These are phyloP conservation scores for Eupithecia subfuscata DNA, from an alignment of 2,888 invertebrate genomes.

Conservation along the genomic window DNA sequence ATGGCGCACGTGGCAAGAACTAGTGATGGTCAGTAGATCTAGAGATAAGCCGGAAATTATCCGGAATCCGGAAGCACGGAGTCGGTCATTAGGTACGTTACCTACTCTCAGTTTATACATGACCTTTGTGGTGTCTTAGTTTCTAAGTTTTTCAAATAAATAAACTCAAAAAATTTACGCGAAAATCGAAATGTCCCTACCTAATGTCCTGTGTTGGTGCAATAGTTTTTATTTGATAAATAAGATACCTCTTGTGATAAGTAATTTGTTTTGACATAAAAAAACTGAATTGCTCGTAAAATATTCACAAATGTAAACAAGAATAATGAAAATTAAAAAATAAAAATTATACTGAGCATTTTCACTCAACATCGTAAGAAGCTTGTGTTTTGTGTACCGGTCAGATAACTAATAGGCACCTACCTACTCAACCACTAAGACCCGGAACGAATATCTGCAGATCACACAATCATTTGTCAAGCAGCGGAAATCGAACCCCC, in stretches of 20 bases:
- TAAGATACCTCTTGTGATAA: too few relatives aligned
- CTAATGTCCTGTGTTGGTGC: too few relatives aligned
- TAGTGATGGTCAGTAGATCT: slow-evolving; percentile 1
- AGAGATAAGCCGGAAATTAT: neutral
- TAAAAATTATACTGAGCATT: neutral
- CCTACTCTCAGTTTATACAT: neutral
- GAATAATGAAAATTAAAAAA: neutral
- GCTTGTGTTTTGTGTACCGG: neutral
- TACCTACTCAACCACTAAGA: neutral
- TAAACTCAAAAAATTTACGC: neutral
- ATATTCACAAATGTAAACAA: neutral
- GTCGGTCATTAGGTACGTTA: neutral
- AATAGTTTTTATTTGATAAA: too few relatives aligned
- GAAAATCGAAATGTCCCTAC: too few relatives aligned
- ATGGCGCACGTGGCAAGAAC: slow-evolving; percentile 1
- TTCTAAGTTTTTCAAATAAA: neutral
- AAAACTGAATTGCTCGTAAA: too few relatives aligned
- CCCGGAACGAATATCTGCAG: neutral
- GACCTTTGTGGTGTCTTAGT: neutral
- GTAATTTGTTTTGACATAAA: too few relatives aligned
- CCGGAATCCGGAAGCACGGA: neutral
- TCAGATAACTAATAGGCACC: neutral
- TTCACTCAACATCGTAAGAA: neutral
- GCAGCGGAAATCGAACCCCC: neutral
- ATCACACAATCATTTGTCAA: neutral